phyloP scores from a whole-genome alignment of 2,888 invertebrate species.

The Lepidocyrtoides sp. region DNA sequence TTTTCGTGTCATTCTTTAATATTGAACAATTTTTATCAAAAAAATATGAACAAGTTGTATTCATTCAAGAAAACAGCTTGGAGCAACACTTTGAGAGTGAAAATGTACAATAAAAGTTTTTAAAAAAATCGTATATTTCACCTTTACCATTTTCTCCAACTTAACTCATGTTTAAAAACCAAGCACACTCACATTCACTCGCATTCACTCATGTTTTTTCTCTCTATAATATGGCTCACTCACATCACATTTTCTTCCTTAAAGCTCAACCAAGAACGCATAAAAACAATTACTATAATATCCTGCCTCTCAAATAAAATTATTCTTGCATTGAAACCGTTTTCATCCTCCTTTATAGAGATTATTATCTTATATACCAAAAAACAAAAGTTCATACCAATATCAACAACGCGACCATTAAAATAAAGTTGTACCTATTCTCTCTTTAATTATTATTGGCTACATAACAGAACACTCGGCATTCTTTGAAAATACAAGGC shows the following conservation, averaged over 20 bases:
- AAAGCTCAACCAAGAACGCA: slow-evolving; percentile 68
- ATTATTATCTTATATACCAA: neutral
- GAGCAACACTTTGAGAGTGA: slow-evolving; percentile 58
- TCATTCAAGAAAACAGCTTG: slow-evolving; percentile 53
- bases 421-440: slow-evolving; percentile 32
- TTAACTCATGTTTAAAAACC: too few relatives aligned
- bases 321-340: slow-evolving; percentile 35
- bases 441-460: slow-evolving; percentile 20
- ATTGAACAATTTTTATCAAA: slow-evolving; percentile 43
- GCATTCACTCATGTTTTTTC: slow-evolving; percentile 33
- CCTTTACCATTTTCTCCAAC: slow-evolving; percentile 66
- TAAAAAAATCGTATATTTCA: slow-evolving; percentile 56
- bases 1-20: slow-evolving; percentile 25
- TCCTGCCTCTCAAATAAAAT: slow-evolving; percentile 9
- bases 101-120: slow-evolving; percentile 55
- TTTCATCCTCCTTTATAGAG: slow-evolving; percentile 19
- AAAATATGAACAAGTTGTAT: slow-evolving; percentile 65
- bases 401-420: slow-evolving; percentile 53
- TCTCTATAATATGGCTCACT: slow-evolving; percentile 30
- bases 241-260: slow-evolving; percentile 33
- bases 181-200: slow-evolving; percentile 61
- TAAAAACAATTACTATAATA: slow-evolving; percentile 31
- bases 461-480: slow-evolving; percentile 3
- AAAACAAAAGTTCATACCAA: slow-evolving; percentile 30
- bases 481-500: slow-evolving; percentile 39